Conservation (phyloP, 2,888 invertebrate genomes). For the Lycia hirtaria region DNA sequence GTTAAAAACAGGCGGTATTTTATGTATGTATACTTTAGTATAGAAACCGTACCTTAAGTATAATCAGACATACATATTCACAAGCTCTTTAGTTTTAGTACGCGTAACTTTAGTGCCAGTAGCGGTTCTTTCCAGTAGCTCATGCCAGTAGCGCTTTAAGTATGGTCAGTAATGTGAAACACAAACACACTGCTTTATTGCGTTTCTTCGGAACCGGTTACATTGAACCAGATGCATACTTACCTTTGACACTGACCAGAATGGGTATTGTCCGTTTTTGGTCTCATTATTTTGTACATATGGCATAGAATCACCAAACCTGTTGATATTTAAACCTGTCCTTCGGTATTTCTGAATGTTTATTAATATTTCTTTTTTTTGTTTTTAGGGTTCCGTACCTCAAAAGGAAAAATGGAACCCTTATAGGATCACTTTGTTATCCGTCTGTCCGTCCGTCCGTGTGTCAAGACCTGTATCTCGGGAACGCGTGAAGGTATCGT, state of each 20-base stretch:
- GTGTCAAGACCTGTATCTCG: no score
- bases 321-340: neutral
- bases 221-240: conserved; percentile 6
- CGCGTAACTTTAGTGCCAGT: conserved; percentile 19
- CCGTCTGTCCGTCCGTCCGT: no score
- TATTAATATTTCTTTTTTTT: no score
- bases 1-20: no score
- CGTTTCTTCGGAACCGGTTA: conserved; percentile 11
- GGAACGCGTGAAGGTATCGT: no score
- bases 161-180: conserved; percentile 24
- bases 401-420: no score
- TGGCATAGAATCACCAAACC: neutral
- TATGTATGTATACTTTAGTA: no score
- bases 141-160: conserved; percentile 18
- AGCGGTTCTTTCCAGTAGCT: conserved; percentile 23
- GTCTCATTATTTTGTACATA: neutral
- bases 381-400: no score
- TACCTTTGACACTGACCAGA: conserved; percentile 10
- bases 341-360: no score
- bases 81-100: neutral
- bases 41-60: no score
- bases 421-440: no score
- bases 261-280: neutral
- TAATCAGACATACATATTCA: neutral
- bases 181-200: conserved; percentile 10